These are phyloP conservation scores for Lasioglossum lativentre DNA, from an alignment of 2,888 invertebrate species.

Conservation along the genomic window DNA sequence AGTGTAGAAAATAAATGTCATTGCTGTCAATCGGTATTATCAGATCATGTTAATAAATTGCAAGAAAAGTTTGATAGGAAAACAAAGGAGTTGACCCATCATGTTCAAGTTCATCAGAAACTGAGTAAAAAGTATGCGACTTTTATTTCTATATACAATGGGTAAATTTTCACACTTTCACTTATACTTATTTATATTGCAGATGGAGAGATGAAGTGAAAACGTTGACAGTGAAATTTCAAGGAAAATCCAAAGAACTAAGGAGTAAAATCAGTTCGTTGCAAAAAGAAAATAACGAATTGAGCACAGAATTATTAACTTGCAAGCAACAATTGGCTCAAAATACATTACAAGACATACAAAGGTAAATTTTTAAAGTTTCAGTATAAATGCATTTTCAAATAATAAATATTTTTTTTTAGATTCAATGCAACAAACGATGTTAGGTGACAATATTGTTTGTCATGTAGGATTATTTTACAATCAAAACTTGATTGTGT, in stretches of 20 bases:
- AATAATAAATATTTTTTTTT: constrained; percentile 51
- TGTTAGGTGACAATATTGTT: constrained; percentile 74
- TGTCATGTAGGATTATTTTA: constrained; percentile 1
- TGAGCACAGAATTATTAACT: constrained; percentile 79
- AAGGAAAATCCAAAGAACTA: constrained; percentile 86
- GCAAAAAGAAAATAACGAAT: constrained; percentile 84
- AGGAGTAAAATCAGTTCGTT: constrained; percentile 86
- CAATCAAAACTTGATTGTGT: constrained; percentile 34
- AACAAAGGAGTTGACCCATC: constrained; percentile 87
- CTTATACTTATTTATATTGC: constrained; percentile 6
- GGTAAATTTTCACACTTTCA: not conserved
- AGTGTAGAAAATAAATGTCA: constrained; percentile 61
- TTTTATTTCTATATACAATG: not conserved
- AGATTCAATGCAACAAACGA: constrained; percentile 72
- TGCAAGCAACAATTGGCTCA: constrained; percentile 76
- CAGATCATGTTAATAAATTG: constrained; percentile 64
- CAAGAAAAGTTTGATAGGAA: constrained; percentile 81
- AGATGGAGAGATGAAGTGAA: constrained; percentile 89
- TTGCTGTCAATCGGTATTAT: constrained; percentile 55
- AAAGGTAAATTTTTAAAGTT: constrained; percentile 71
- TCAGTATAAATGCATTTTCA: constrained; percentile 24
- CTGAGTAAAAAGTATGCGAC: constrained; percentile 86
- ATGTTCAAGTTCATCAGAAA: constrained; percentile 87
- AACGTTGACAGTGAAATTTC: constrained; percentile 88
- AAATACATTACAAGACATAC: constrained; percentile 70